Base-by-base conservation (phyloP, 2,113 vertebrate species). In the Laticauda laticaudata region DNA sequence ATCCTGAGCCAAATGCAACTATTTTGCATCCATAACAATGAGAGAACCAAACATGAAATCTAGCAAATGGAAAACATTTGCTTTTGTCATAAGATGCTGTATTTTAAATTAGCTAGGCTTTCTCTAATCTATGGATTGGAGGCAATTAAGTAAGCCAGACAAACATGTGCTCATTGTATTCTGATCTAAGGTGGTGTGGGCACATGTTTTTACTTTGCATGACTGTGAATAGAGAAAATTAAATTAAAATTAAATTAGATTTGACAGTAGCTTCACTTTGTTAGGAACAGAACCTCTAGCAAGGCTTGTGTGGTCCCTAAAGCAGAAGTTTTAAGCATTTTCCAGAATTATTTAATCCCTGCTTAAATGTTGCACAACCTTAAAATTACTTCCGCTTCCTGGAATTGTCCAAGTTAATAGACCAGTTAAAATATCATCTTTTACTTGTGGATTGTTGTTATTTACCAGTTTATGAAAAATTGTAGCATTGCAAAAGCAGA, bases 11-110 rank as follows among this genome's bases (percentile, higher is more conserved):
- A 92, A 10, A 64, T 86, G 87, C n/a, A 86, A 89, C 57, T 93
- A 90, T 59, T 91, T 20, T 75, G 59, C 34, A 21, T 90, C 90
- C 54, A 23, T 92, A 57, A 90, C 54, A 59, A 21, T 94, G 48
- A 53, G 11, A 61, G 34, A 18, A 85, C 56, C 90, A 90, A n/a
- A 59, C 55, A 92, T 88, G 75, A 24, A 90, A 55, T 94, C 89
- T 48, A 90, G 11, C 54, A 95, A 94, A 94, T 93, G 89, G 29
- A 91, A 95, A 95, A 93, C 1, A 61, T 86, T 94, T 94, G 55
- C 14, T 87, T 24, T 91, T 23, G 7, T 4, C 0, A 0, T 90
- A 4, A 64, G 34, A 94, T 43, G 81, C 12, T 89, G 15, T 24
- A 51, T 93, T 69, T 51, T 86, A 69, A 93, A 94, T 86, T 29